Evolutionary conservation across 1,140 invertebrate species (phyloP), one percentile per base, ranked within the genome.

Genomic region (Brachionus paranguensis): DNA sequence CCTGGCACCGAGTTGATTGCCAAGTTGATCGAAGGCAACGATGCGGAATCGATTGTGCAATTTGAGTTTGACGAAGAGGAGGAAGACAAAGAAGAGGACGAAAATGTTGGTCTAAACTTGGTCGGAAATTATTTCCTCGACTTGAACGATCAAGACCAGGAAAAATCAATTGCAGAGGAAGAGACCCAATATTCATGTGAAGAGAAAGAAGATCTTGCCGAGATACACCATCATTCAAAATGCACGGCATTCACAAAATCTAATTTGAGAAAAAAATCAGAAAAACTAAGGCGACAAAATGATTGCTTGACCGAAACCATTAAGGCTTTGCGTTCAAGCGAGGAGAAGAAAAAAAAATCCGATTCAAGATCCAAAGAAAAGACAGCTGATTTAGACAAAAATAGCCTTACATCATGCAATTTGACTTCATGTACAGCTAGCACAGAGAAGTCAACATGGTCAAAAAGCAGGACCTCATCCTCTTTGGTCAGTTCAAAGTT

Each of bases 1-100:
- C 72, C 72, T 3, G 72, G 72, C 10, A 50, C 72, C 11, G 72
- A 76, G n/a, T 24, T 76, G 12, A 76, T 76, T 29, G 72, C 72
- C 17, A 47, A 76, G 43, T 24, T 76, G 20, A 53, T 76, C 4
- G 72, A 47, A 20, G 72, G 43, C 4, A 24, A 76, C 1, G 72
- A 76, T 11, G 68, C 17, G 37, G 68, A 72, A 5, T 37, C 43
- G 10, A 20, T 45, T 45, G 12, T 43, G 41, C 14, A 43, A 10
- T 43, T n/a, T n/a, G 20, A 72, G 17, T 1, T 41, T 12, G 41
- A 20, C 8, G n/a, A 72, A 72, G 41, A 41, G 12, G 33, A 37
- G 7, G 33, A 37, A 7, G 37, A 72, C 47, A 45, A 41, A 20
- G 17, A 17, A 7, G 68, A 68, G 17, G 14, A 12, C 37, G 37